Evolutionary conservation across 2,888 invertebrate species (phyloP).

Genomic region (Scaptomyza flava): DNA sequence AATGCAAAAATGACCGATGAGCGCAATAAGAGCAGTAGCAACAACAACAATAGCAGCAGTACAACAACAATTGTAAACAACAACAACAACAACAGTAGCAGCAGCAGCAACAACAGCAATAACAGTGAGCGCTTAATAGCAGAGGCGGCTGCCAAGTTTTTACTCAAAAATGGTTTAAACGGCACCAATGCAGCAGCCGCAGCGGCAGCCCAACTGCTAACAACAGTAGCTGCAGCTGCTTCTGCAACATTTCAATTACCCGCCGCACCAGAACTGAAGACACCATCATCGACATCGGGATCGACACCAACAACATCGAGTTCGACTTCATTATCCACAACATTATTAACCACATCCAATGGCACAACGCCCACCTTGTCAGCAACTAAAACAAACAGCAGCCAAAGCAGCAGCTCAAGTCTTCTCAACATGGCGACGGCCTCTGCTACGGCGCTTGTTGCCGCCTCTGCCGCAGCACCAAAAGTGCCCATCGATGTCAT

Average conservation of each 20-base stretch:
- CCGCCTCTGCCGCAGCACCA: slow-evolving; percentile 53
- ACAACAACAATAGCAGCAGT: slow-evolving; percentile 45
- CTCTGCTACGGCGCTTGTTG: slow-evolving; percentile 60
- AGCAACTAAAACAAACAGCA: slow-evolving; percentile 47
- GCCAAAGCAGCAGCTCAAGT: slow-evolving; percentile 41
- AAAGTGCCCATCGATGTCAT: slow-evolving; percentile 61
- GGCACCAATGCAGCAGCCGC: slow-evolving; percentile 70
- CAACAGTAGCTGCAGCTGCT: slow-evolving; percentile 70
- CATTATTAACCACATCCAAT: slow-evolving; percentile 60
- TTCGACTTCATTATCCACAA: slow-evolving; percentile 35
- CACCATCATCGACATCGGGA: slow-evolving; percentile 19
- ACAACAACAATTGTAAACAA: slow-evolving; percentile 41
- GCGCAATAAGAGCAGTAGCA: slow-evolving; percentile 87
- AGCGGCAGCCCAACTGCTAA: slow-evolving; percentile 61
- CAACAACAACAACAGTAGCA: slow-evolving; percentile 31
- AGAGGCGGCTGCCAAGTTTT: slow-evolving; percentile 79
- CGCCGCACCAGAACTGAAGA: slow-evolving; percentile 58
- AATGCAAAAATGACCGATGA: slow-evolving; percentile 87
- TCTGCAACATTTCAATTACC: slow-evolving; percentile 73
- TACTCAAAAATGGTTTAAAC: slow-evolving; percentile 81
- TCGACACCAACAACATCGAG: slow-evolving; percentile 29
- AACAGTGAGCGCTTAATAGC: slow-evolving; percentile 72
- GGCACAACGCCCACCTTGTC: slow-evolving; percentile 58
- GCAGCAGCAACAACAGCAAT: slow-evolving; percentile 41
- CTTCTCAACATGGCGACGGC: slow-evolving; percentile 61